phyloP scores from a whole-genome alignment of 2,888 invertebrate genomes.

The Acanthosepion lycidas region DNA sequence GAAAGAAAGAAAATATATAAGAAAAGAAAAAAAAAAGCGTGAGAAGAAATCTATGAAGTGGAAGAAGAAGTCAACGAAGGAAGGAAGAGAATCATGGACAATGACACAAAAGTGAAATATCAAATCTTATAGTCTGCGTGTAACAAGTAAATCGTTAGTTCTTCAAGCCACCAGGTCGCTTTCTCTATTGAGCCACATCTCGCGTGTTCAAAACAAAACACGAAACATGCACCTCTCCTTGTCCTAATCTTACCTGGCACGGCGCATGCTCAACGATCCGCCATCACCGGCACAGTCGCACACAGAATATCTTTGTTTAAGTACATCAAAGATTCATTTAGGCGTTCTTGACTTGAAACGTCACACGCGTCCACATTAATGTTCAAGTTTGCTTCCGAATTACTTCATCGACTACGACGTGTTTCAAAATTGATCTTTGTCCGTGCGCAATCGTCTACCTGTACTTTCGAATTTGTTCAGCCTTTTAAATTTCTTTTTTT shows the following conservation, averaged over 20 bases:
- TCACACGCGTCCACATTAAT: constrained; percentile 6
- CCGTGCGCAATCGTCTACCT: neutral
- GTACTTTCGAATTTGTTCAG: neutral
- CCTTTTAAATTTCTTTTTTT: no score
- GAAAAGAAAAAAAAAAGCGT: no score
- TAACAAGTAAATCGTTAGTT: neutral
- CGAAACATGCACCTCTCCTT: neutral
- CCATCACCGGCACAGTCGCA: neutral
- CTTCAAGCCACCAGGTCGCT: neutral
- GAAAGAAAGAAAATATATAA: no score
- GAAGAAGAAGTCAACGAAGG: no score
- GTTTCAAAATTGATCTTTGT: neutral
- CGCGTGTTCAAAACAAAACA: neutral
- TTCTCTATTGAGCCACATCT: neutral
- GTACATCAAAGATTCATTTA: neutral
- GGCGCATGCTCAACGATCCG: neutral
- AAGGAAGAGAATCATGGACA: neutral
- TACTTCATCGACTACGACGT: no score
- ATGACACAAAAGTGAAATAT: neutral
- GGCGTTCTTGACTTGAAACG: neutral
- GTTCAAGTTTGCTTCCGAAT: neutral
- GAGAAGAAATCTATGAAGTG: no score
- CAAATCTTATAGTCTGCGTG: neutral
- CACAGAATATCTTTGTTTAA: neutral
- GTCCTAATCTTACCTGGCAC: neutral